These are phyloP conservation scores for Silurus meridionalis DNA, from an alignment of 2,113 vertebrate genomes.

Conservation along the genomic window DNA sequence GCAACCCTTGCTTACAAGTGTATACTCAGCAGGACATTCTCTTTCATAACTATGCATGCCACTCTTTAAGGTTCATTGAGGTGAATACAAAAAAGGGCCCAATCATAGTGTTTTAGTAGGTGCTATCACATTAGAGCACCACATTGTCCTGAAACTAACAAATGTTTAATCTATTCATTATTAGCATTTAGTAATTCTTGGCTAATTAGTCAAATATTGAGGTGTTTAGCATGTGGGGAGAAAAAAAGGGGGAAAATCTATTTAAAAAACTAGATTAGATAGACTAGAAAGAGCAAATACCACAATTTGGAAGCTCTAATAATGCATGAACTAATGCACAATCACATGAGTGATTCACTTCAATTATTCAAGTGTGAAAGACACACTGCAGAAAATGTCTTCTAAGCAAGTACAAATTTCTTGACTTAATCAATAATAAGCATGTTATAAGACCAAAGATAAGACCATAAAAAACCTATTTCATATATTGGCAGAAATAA, in stretches of 20 bases:
- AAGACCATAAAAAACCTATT: no score
- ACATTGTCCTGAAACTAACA: slow-evolving; percentile 22
- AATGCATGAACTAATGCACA: background rate
- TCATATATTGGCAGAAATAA: no score
- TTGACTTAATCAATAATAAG: no score
- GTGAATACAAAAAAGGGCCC: slow-evolving; percentile 27
- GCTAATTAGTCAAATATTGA: slow-evolving; percentile 23
- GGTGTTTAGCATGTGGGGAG: background rate
- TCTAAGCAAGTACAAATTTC: no score
- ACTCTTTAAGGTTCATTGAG: slow-evolving; percentile 53
- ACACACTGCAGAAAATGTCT: background rate
- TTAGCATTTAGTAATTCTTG: background rate
- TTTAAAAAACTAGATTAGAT: background rate
- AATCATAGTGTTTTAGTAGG: slow-evolving; percentile 33
- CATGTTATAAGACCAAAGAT: no score
- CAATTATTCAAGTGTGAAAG: background rate
- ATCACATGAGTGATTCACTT: background rate
- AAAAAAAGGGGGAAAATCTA: background rate
- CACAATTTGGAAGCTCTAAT: background rate
- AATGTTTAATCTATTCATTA: slow-evolving; percentile 28
- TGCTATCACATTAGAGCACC: slow-evolving; percentile 37
- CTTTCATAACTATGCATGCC: slow-evolving; percentile 47
- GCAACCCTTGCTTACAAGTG: slow-evolving; percentile 72
- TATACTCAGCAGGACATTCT: slow-evolving; percentile 58
- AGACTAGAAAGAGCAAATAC: background rate